These are phyloP conservation scores for Eolophus roseicapilla DNA, from an alignment of 2,113 vertebrate species.

Conservation along the genomic window DNA sequence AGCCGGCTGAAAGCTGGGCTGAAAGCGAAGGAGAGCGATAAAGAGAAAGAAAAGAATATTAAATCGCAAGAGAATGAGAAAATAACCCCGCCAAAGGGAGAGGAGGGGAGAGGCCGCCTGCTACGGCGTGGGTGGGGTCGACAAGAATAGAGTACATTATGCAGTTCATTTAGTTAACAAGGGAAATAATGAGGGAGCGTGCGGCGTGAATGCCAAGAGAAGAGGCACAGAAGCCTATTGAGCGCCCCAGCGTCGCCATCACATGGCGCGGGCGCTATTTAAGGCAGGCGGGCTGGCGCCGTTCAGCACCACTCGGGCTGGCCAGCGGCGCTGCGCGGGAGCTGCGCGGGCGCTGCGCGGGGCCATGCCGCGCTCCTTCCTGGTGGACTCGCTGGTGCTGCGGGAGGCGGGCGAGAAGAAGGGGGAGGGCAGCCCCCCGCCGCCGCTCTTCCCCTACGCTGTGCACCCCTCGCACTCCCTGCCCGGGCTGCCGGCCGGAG, in stretches of 20 bases:
- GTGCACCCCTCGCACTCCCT: constrained; percentile 88
- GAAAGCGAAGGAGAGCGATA: constrained; percentile 63
- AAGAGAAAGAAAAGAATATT: constrained; percentile 85
- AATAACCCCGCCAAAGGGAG: constrained; percentile 77
- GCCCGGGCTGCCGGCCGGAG: constrained; percentile 82
- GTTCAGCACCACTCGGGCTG: constrained; percentile 95
- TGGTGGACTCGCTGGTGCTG: constrained; percentile 97
- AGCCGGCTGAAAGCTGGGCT: constrained; percentile 60
- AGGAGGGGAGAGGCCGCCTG: constrained; percentile 81
- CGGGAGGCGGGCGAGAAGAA: constrained; percentile 88
- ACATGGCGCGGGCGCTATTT: constrained; percentile 93
- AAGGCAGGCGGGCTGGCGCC: constrained; percentile 78
- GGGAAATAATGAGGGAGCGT: constrained; percentile 99
- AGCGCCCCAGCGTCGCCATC: constrained; percentile 91
- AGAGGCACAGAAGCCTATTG: constrained; percentile 97
- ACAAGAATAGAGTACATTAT: constrained; percentile 99
- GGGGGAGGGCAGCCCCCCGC: constrained; percentile 79
- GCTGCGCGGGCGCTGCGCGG: constrained; percentile 30
- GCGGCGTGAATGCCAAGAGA: constrained; percentile 98
- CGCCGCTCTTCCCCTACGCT: constrained; percentile 91
- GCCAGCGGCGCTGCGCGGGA: constrained; percentile 80
- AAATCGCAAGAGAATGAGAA: constrained; percentile 84
- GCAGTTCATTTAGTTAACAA: constrained; percentile 99
- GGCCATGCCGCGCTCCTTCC: constrained; percentile 94
- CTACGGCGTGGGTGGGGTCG: constrained; percentile 98